Evolutionary conservation across 2,113 vertebrate genomes (phyloP), one percentile per base, ranked within the genome.

Genomic region (Leptosomus discolor): DNA sequence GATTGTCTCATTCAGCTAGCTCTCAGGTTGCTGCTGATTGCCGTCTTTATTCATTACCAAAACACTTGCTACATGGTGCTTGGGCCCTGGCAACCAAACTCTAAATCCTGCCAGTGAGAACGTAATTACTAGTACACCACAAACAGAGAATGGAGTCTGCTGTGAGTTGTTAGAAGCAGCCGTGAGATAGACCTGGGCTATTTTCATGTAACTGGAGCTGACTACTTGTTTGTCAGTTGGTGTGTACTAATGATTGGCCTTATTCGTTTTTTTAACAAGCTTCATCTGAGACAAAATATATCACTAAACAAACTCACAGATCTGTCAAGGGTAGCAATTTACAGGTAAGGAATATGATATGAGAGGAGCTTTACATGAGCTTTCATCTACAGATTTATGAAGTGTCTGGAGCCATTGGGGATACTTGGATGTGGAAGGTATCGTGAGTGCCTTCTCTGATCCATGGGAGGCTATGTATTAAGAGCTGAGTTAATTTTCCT

Each of bases 41-140:
- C 96, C 93, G 91, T 97, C 97, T 97, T 97, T 97, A 96, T 97
- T 97, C 94, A 97, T 97, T 97, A 97, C 97, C 96, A 94, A 98
- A 97, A 96, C 95, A 97, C 96, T 98, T 96, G 95, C 96, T 97
- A 88, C 92, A 36, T 46, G 87, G 94, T 41, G 95, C 96, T 94
- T 60, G 96, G 96, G 95, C 97, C 94, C 89, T 97, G 97, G 97
- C 97, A 98, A 95, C 95, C 93, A 5, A 83, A 37, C 57, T 80
- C 96, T 56, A 79, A 94, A 14, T 69, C 93, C 95, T 95, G 95
- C 97, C 97, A 96, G 96, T 48, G 67, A 97, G 96, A 89, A 85
- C 10, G 70, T 93, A 96, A 97, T 97, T 97, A 97, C 94, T 93
- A 91, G 91, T 92, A 34, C 82, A 60, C 85, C 90, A 50, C 96